Base-by-base conservation (phyloP, 1,140 invertebrate genomes). In the Geopemphigus sp. region DNA sequence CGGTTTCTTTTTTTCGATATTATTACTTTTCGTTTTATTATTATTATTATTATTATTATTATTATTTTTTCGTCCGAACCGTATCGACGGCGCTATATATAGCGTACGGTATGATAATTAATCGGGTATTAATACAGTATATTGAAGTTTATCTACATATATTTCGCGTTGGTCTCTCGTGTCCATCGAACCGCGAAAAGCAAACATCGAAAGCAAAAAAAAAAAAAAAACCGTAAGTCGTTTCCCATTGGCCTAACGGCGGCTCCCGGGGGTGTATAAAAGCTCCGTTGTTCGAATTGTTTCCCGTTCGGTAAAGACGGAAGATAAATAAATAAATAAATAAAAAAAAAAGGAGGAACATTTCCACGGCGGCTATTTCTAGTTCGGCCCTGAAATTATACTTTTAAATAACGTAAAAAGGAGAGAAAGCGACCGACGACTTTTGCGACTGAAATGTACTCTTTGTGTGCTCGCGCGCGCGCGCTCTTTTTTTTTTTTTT, bases 301-400 rank as follows among this genome's bases (percentile, higher is more conserved):
- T 78, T 78, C 74, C 74, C 74, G 57, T 78, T 78, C 74, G 74
- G 57, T 78, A 50, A 63, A 78, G 57, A 78, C 57, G 57, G 57
- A 78, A 78, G 56, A 78, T 61, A 78, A 78, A 78, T 61, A 78
- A 59, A 78, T 39, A 66, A 17, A 63, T 19, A 32, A 32, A 19
- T 11, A 47, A 66, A 39, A 66, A 61, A 59, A 76, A 78, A 78
- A 78, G 39, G 53, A 74, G 54, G 57, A 78, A 78, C 57, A 47
- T 76, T 76, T 76, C 73, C 29, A 45, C 56, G 57, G 57, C 72
- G 26, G 22, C 39, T 78, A 61, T 78, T 78, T 78, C 74, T 78
- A 78, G 74, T 78, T 50, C 39, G 39, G 74, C 74, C 57, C 74
- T 61, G 57, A 78, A 78, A 78, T 78, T 78, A 78, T 78, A 78